phyloP scores from a whole-genome alignment of 2,888 invertebrate genomes.

The Helleia helle region DNA sequence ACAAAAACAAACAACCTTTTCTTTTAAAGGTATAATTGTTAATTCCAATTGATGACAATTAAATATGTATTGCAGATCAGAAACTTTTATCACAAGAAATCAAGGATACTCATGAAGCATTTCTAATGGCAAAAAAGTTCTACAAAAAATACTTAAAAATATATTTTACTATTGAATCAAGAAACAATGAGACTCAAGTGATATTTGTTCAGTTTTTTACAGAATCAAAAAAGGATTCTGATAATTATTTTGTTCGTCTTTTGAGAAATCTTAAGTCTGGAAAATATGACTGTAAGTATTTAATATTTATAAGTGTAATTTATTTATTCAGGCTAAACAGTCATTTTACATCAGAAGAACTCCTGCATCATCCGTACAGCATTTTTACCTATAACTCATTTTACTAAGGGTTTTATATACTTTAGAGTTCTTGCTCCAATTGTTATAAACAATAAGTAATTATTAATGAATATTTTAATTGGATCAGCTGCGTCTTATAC shows the following conservation, averaged over 20 bases:
- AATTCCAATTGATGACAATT: background rate
- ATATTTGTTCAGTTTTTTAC: conserved; percentile 60
- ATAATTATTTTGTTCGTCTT: conserved; percentile 45
- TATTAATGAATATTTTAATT: too few relatives aligned
- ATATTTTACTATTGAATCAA: conserved; percentile 52
- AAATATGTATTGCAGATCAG: conserved; percentile 38
- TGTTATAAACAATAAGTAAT: too few relatives aligned
- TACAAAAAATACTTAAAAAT: conserved; percentile 58
- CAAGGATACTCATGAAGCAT: conserved; percentile 63
- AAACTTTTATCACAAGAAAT: conserved; percentile 53
- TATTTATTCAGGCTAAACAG: too few relatives aligned
- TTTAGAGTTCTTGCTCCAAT: too few relatives aligned
- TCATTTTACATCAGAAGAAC: too few relatives aligned
- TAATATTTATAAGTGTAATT: background rate
- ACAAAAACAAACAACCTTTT: too few relatives aligned
- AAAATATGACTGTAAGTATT: conserved; percentile 47
- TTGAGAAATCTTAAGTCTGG: conserved; percentile 35
- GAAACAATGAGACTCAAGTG: conserved; percentile 33
- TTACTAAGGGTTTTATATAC: too few relatives aligned
- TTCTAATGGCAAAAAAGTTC: conserved; percentile 59
- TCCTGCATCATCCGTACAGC: too few relatives aligned
- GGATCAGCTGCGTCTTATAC: too few relatives aligned
- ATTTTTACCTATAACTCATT: too few relatives aligned
- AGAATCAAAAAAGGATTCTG: conserved; percentile 52
- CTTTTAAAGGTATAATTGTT: too few relatives aligned